Conservation (phyloP, 2,888 invertebrate genomes). For the Sepioteuthis lessoniana region DNA sequence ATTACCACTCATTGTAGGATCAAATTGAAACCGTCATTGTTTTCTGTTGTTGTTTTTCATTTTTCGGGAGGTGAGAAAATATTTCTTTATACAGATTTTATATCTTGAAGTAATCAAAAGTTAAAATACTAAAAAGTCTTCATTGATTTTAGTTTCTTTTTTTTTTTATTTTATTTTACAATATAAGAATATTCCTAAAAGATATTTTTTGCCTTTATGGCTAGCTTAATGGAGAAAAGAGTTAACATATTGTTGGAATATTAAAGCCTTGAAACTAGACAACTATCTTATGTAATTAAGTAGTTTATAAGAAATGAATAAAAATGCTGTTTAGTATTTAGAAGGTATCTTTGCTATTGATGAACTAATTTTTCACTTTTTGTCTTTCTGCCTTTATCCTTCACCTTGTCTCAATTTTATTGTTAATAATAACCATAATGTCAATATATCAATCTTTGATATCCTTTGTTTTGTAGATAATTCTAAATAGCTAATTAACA, state of each 20-base stretch:
- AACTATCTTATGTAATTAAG: background rate
- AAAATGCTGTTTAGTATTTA: background rate
- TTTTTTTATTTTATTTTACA: background rate
- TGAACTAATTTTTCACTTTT: background rate
- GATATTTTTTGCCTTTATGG: background rate
- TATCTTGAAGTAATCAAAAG: background rate
- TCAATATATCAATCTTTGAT: no score
- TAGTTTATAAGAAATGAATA: background rate
- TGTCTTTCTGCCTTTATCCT: background rate
- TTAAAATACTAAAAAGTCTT: background rate
- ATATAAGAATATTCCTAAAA: background rate
- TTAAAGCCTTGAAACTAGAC: background rate
- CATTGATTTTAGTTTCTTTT: background rate
- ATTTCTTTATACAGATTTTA: background rate
- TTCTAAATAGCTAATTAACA: background rate
- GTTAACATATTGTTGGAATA: background rate
- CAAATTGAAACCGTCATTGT: background rate
- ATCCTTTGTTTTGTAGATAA: no score
- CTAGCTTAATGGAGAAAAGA: background rate
- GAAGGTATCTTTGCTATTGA: background rate
- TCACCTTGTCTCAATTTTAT: no score
- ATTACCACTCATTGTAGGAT: constrained; percentile 8
- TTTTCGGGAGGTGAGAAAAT: background rate
- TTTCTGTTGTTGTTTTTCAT: background rate
- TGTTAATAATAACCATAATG: no score